Conservation (phyloP, 2,797 vertebrate genomes). For the Hybognathus amarus region DNA sequence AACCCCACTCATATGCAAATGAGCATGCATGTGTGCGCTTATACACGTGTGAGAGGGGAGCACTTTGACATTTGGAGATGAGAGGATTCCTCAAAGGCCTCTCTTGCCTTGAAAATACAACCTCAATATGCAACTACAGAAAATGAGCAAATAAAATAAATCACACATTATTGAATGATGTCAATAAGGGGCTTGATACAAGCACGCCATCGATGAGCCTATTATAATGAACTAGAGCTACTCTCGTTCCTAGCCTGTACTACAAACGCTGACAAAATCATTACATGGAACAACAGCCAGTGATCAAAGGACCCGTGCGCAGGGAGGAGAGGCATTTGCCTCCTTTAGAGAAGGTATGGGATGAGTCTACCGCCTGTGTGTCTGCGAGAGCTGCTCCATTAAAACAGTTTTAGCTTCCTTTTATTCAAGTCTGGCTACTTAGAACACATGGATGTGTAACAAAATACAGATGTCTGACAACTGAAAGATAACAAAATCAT, state of each 20-base stretch:
- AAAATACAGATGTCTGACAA: slow-evolving; percentile 11
- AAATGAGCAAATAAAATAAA: slow-evolving; percentile 51
- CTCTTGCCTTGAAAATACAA: slow-evolving; percentile 34
- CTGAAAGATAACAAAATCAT: neutral
- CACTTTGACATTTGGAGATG: slow-evolving; percentile 47
- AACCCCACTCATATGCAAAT: slow-evolving; percentile 47
- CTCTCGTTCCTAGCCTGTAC: slow-evolving; percentile 39
- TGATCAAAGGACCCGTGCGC: slow-evolving; percentile 52
- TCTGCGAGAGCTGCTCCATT: slow-evolving; percentile 27
- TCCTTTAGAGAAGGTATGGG: slow-evolving; percentile 37
- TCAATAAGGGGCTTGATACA: slow-evolving; percentile 38
- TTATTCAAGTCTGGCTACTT: slow-evolving; percentile 27
- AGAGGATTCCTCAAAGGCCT: slow-evolving; percentile 47
- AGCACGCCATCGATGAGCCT: slow-evolving; percentile 27
- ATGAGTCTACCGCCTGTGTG: slow-evolving; percentile 40
- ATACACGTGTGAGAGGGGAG: slow-evolving; percentile 7
- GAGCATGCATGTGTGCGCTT: slow-evolving; percentile 7
- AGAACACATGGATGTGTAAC: neutral
- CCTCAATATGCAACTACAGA: slow-evolving; percentile 29
- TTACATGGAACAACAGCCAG: slow-evolving; percentile 51
- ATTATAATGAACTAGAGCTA: slow-evolving; percentile 36
- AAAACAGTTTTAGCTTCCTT: slow-evolving; percentile 32
- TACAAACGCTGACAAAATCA: slow-evolving; percentile 49
- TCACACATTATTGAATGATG: slow-evolving; percentile 45
- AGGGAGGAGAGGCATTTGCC: slow-evolving; percentile 51